A percentile compares a stretch with the other conserved stretches of the same genome.
Conservation (phyloP, 2,113 vertebrate species). For the Myodes glareolus region DNA sequence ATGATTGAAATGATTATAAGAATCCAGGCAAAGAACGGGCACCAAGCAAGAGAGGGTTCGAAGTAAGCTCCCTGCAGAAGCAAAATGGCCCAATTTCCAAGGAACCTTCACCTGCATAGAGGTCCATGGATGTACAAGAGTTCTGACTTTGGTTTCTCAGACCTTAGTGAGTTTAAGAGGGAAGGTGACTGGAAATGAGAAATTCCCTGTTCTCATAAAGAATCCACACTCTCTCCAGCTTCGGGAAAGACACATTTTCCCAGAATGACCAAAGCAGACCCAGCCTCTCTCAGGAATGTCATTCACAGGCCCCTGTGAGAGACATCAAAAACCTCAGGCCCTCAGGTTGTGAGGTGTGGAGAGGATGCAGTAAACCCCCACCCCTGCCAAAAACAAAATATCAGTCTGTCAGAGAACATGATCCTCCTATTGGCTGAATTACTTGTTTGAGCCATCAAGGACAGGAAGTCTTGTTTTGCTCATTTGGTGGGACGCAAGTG, state of each 20-base stretch:
- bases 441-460: background rate
- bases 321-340: background rate
- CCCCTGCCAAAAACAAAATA: no score
- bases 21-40: background rate
- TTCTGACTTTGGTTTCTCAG: background rate
- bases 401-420: background rate
- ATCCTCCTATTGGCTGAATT: background rate
- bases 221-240: background rate
- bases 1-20: background rate
- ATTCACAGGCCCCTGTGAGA: rapidly evolving
- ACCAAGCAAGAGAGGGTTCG: background rate
- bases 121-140: background rate
- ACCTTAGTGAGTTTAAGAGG: background rate
- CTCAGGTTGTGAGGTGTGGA: background rate
- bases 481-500: background rate
- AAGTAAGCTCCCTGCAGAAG: background rate
- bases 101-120: background rate
- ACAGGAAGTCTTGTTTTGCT: background rate
- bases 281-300: background rate
- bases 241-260: background rate
- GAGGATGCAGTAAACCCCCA: background rate
- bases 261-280: background rate
- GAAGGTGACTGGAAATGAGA: background rate
- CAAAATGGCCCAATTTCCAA: background rate
- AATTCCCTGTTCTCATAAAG: background rate